Base-by-base conservation (phyloP, 2,113 vertebrate species). In the Mormyrus iriodes region DNA sequence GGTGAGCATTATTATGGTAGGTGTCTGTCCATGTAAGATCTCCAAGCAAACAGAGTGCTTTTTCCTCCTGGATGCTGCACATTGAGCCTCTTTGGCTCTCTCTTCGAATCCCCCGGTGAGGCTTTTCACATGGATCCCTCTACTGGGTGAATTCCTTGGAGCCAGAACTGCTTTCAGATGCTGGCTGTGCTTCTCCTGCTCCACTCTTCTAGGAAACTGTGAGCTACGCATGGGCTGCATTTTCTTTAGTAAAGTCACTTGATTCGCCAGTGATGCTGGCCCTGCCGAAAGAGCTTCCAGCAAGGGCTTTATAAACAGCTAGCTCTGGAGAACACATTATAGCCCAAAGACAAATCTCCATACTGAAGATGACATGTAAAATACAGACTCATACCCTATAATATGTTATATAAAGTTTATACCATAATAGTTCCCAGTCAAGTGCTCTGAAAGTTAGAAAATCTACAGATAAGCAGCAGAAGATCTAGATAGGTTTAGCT, bases 241-340 rank as follows among this genome's bases (percentile, higher is more conserved):
- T 93, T 92, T 48, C 88, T 91, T 89, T 21, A 39, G 88, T 83
- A 82, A 88, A 88, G 52, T 27, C 6, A 24, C 69, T 42, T 53
- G 51, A 55, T 17, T 82, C n/a, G 73, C 88, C 49, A 24, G 31
- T 88, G 69, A 76, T 83, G 13, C 44, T 4, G 10, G 35, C 42
- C 35, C 17, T 48, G 31, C 44, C 4, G 42, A 79, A 24, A 79
- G 44, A 15, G 48, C 65, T 88, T 88, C 24, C 21, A 49, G 19
- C 49, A 55, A 46, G 31, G 19, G 19, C 3, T 9, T 69, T 55
- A n/a, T 21, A 53, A 79, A 53, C 88, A 44, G 9, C 51, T 53
- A 6, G 49, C 51, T 55, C 88, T 83, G 88, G 69, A 88, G 51
- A 83, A 88, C 17, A 79, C 49, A 79, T 88, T 79, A 76, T 53